A percentile compares a stretch with the other conserved stretches of the same genome.
Evolutionary conservation across 2,797 vertebrate genomes (phyloP).

Genomic region (Pseudochaenichthys georgianus): DNA sequence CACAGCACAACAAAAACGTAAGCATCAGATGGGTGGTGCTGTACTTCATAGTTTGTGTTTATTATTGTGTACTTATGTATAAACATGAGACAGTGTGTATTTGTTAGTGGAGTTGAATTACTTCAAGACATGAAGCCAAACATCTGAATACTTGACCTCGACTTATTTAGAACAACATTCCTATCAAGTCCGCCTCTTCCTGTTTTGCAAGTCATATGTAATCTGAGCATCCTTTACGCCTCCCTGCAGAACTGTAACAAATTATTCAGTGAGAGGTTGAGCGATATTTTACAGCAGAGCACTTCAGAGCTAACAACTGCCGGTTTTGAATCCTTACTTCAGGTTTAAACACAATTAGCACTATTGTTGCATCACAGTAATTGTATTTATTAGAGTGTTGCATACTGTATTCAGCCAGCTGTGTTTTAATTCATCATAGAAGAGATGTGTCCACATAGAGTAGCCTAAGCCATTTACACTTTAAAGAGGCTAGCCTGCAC

Average conservation of each 20-base stretch:
- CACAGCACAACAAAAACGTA: constrained; percentile 53
- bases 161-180: constrained; percentile 28
- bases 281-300: constrained; percentile 36
- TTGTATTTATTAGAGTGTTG: constrained; percentile 18
- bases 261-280: constrained; percentile 45
- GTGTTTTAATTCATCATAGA: constrained; percentile 24
- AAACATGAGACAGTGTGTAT: neutral
- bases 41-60: neutral
- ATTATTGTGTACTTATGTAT: neutral
- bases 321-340: neutral
- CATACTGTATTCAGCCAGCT: neutral
- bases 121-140: constrained; percentile 16
- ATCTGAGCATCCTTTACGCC: constrained; percentile 20
- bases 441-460: constrained; percentile 10
- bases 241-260: constrained; percentile 27
- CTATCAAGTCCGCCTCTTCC: constrained; percentile 16
- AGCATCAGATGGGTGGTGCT: constrained; percentile 8
- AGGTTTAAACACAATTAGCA: neutral
- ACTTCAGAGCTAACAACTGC: constrained; percentile 15
- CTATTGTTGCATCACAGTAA: neutral
- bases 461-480: neutral
- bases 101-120: neutral
- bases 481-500: neutral
- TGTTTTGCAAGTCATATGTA: constrained; percentile 29
- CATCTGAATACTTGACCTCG: constrained; percentile 28